Base-by-base conservation (phyloP, 2,797 vertebrate species). In the Hyperoplus lanceolatus region DNA sequence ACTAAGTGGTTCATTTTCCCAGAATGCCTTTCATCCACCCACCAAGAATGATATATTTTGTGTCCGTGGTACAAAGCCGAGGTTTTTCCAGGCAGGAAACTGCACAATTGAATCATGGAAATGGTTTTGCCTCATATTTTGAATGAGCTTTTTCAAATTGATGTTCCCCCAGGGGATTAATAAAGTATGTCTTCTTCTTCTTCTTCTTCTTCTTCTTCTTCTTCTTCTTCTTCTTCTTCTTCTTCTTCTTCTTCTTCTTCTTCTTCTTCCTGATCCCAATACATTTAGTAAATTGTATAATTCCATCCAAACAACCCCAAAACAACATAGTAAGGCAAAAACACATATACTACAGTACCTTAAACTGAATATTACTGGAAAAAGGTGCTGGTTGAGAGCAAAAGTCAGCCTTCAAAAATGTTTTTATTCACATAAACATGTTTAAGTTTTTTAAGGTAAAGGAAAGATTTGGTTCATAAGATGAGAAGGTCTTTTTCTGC, bases 1-100 rank as follows among this genome's bases (percentile, higher is more conserved):
- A 18, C 18, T 63, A n/a, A 57, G 54, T 51, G 66, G 3, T 15
- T 70, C 11, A 57, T 14, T 70, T 67, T 60, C 60, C 51, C 50
- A 61, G 58, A 73, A 73, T 58, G 53, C 70, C 14, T 53, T 58
- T 62, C 58, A 73, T 5, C 18, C n/a, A 21, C 4, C 38, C 60
- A 39, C 55, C 58, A 53, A 45, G 45, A 21, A 38, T 5, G 15
- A 10, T 13, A 16, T 4, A 7, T 5, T 65, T 49, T 6, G 48
- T 39, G 21, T 21, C 21, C 16, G 12, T 49, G n/a, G 4, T 21
- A 14, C 12, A n/a, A 5, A 46, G 18, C 50, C 0, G 9, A 21
- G n/a, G 11, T 15, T 62, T 29, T 69, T 57, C 8, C 39, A 36
- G 39, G 21, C 12, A 50, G 10, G 9, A 46, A 48, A 38, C 0